Evolutionary conservation across 92 coral and sea anemone genomes (phyloP), one percentile per base, ranked within the genome.

Genomic region (Heteractis magnifica): DNA sequence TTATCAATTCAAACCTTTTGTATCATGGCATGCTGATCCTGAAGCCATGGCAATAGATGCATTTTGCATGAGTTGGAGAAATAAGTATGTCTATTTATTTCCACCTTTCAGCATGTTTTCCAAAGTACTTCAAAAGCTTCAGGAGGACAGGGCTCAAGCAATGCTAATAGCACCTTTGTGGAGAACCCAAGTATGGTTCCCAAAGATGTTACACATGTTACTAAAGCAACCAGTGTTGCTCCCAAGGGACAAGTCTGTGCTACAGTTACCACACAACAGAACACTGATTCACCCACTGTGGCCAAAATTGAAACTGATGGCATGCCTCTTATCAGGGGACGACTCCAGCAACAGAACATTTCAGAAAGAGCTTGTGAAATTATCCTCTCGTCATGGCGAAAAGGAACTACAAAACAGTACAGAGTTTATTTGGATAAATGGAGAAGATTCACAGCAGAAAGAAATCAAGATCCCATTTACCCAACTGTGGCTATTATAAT

Each of bases 231-330:
- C 90, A 68, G 81, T 86, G 21, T 53, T 82, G 20, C 83, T 87
- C 20, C 90, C 87, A 21, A 81, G 70, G 77, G 75, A 78, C 19
- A 72, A 52, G 19, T 58, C 23, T 70, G 56, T 87, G 18, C 87
- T 82, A 2, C 87, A 56, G 71, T 64, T 87, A 48, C 90, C 90
- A 70, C 79, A 82, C 89, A 73, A 86, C 87, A 81, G 71, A 56
- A 70, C 76, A 72, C 76, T 72, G 19, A 21, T 71, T 5, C 87
- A 87, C 76, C 81, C 84, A 20, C 51, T 83, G n/a, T 78, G 80
- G 80, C 84, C 83, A 44, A 83, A 87, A 78, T 74, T 83, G 13
- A 60, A 59, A 65, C 75, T 86, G 76, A 81, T 80, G 85, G 81
- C 86, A 44, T 85, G 79, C 72, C 79, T 19, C 50, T 83, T 83